phyloP scores from a whole-genome alignment of 1,140 invertebrate genomes.

The Diorhabda elongata region DNA sequence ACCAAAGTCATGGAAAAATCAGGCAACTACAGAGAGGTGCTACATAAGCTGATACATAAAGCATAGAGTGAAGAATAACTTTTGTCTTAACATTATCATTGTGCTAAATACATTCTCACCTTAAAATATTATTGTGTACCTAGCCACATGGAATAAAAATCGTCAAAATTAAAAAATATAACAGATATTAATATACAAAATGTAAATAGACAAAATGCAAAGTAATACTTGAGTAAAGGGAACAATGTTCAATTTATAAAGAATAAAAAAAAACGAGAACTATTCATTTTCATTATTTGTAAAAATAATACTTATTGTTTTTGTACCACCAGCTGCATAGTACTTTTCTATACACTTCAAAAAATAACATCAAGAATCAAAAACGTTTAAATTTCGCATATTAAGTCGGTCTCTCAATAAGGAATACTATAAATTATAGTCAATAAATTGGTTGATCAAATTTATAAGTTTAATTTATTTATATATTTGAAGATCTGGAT shows the following conservation, averaged over 20 bases:
- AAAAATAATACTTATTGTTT: background rate
- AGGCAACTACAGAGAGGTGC: background rate
- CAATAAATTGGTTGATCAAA: too few relatives aligned
- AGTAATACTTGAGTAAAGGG: background rate
- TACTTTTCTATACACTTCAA: background rate
- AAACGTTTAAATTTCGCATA: background rate
- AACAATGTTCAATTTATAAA: background rate
- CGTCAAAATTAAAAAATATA: background rate
- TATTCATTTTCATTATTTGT: constrained; percentile 3
- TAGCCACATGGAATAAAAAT: background rate
- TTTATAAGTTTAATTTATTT: too few relatives aligned
- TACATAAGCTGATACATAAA: constrained; percentile 1
- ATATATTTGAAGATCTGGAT: too few relatives aligned
- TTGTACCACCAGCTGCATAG: background rate
- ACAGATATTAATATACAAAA: background rate
- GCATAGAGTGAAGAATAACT: background rate
- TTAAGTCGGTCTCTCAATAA: too few relatives aligned
- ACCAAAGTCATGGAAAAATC: background rate
- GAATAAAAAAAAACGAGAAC: background rate
- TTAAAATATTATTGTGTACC: background rate
- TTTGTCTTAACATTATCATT: background rate
- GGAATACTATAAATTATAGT: too few relatives aligned
- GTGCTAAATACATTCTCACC: constrained; percentile 2
- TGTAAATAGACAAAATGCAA: constrained; percentile 1
- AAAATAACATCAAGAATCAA: constrained; percentile 3